Conservation (phyloP, 1,140 invertebrate genomes). For the Tetramorium simillimum region DNA sequence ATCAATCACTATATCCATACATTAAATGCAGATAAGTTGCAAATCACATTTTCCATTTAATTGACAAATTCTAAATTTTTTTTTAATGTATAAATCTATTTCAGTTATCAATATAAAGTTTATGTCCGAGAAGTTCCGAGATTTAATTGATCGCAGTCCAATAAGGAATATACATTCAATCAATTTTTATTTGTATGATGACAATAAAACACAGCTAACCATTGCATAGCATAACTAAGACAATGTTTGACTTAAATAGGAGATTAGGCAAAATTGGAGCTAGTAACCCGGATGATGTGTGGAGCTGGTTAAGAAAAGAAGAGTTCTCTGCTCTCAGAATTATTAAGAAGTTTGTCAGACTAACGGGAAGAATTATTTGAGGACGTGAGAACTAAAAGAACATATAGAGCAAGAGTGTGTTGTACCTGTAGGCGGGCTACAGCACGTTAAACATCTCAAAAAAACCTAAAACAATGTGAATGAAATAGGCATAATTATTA, state of each 20-base stretch:
- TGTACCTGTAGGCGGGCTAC: too few relatives aligned
- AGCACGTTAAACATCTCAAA: too few relatives aligned
- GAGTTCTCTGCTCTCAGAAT: too few relatives aligned
- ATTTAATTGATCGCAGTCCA: neutral
- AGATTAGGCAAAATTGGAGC: too few relatives aligned
- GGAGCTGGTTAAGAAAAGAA: too few relatives aligned
- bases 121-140: conserved; percentile 1
- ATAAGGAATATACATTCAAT: neutral
- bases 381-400: too few relatives aligned
- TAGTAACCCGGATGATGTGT: too few relatives aligned
- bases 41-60: neutral
- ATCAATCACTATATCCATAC: neutral
- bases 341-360: too few relatives aligned
- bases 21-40: neutral
- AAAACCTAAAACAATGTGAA: neutral
- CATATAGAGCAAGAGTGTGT: too few relatives aligned
- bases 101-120: neutral
- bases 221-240: neutral
- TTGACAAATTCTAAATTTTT: neutral
- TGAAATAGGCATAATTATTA: neutral
- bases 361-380: too few relatives aligned
- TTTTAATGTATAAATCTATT: neutral
- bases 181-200: neutral
- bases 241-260: neutral
- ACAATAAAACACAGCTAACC: neutral